Evolutionary conservation across 2,888 invertebrate genomes (phyloP).

Genomic region (Acanthosoma haemorrhoidale): DNA sequence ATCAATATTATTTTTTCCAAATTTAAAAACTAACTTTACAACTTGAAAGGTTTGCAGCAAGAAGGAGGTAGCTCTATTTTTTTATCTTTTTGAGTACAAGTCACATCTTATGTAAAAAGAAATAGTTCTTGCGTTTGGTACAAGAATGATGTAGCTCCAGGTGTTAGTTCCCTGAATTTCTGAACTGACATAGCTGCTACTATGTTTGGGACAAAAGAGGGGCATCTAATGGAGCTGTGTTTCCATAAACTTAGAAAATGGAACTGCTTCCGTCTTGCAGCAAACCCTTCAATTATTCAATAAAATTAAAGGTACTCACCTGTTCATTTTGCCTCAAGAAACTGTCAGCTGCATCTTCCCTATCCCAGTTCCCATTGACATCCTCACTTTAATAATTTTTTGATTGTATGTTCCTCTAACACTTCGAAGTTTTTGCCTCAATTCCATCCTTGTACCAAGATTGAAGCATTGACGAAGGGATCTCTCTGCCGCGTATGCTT

Average conservation of each 20-base stretch:
- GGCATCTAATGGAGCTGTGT: too few species aligned
- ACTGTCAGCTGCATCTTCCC: background rate
- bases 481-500: background rate
- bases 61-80: background rate
- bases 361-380: background rate
- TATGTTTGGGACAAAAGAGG: too few species aligned
- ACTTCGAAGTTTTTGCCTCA: slow-evolving; percentile 26
- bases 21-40: background rate
- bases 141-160: too few species aligned
- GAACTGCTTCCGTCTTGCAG: too few species aligned
- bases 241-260: too few species aligned
- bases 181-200: too few species aligned
- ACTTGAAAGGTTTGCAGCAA: background rate
- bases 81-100: too few species aligned
- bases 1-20: background rate
- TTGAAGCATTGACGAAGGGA: background rate
- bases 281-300: too few species aligned
- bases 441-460: background rate
- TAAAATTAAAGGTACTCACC: background rate
- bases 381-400: slow-evolving; percentile 20
- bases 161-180: too few species aligned
- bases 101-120: too few species aligned
- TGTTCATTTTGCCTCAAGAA: background rate
- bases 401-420: slow-evolving; percentile 32
- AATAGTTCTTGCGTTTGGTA: too few species aligned